Conservation (phyloP, 2,113 vertebrate species). For the Seriola aureovittata region DNA sequence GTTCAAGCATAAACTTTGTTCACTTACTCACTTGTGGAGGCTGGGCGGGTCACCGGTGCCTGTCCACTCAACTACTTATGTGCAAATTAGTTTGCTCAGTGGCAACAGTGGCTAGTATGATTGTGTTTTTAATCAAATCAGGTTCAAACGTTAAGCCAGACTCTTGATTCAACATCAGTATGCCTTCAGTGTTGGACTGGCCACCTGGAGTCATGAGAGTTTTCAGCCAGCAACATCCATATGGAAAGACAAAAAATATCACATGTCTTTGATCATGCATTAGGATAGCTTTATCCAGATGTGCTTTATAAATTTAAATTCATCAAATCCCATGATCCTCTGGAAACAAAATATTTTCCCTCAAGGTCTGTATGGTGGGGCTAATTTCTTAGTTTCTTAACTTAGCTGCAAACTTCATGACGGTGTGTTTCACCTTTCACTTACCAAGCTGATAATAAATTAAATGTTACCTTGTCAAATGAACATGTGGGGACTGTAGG, state of each 20-base stretch:
- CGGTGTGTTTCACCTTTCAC: background rate
- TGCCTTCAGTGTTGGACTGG: background rate
- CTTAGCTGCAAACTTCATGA: too few species aligned
- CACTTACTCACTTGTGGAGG: background rate
- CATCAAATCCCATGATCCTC: background rate
- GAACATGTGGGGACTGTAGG: background rate
- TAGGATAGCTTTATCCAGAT: constrained; percentile 21
- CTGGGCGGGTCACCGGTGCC: background rate
- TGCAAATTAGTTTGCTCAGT: constrained; percentile 41
- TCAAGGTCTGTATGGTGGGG: background rate
- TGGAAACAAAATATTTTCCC: background rate
- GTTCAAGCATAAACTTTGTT: background rate
- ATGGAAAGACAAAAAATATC: constrained; percentile 2
- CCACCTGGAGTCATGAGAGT: constrained; percentile 3
- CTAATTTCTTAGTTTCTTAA: background rate
- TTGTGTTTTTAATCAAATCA: constrained; percentile 58
- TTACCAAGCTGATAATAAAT: background rate
- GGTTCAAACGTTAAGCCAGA: background rate
- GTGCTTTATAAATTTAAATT: constrained; percentile 8
- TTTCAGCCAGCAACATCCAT: background rate
- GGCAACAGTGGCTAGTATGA: background rate
- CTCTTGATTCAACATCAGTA: constrained; percentile 8
- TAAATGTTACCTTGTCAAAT: background rate
- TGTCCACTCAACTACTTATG: background rate
- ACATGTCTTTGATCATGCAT: background rate